Conservation (phyloP, 2,888 invertebrate species). For the Pyrrhosoma nymphula region DNA sequence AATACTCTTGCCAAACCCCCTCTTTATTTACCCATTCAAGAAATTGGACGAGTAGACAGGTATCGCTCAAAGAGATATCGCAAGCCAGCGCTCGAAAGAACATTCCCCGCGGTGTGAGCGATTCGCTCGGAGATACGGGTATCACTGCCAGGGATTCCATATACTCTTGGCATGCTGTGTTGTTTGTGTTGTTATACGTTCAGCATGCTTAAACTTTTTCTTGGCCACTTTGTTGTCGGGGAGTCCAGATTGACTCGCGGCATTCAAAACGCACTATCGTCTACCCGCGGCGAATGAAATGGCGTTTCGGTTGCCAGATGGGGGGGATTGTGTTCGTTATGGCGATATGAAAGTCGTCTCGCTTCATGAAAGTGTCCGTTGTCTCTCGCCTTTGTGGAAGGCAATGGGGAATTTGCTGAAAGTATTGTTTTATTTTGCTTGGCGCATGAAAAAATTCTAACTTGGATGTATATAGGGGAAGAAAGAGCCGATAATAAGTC, state of each 20-base stretch:
- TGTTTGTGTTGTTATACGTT: slow-evolving; percentile 42
- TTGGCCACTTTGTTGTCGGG: slow-evolving; percentile 29
- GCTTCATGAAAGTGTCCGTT: not conserved
- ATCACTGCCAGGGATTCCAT: slow-evolving; percentile 52
- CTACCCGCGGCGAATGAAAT: not conserved
- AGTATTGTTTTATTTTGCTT: not conserved
- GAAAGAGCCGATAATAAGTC: too few relatives aligned
- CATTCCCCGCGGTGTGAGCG: slow-evolving; percentile 43
- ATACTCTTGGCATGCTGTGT: slow-evolving; percentile 49
- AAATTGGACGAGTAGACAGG: not conserved
- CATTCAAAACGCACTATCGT: slow-evolving; percentile 34
- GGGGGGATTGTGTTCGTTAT: not conserved
- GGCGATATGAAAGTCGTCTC: not conserved
- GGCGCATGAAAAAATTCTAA: too few relatives aligned
- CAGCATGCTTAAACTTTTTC: slow-evolving; percentile 34
- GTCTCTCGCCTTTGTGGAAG: too few relatives aligned
- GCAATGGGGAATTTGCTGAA: not conserved
- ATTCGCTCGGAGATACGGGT: slow-evolving; percentile 8
- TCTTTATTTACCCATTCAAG: not conserved
- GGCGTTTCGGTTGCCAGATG: not conserved
- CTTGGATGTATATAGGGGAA: too few relatives aligned
- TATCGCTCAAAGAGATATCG: not conserved
- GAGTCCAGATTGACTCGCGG: slow-evolving; percentile 1
- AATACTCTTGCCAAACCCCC: not conserved
- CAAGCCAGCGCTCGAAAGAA: slow-evolving; percentile 17